Conservation (phyloP, 1,140 invertebrate species). For the Plodia interpunctella region DNA sequence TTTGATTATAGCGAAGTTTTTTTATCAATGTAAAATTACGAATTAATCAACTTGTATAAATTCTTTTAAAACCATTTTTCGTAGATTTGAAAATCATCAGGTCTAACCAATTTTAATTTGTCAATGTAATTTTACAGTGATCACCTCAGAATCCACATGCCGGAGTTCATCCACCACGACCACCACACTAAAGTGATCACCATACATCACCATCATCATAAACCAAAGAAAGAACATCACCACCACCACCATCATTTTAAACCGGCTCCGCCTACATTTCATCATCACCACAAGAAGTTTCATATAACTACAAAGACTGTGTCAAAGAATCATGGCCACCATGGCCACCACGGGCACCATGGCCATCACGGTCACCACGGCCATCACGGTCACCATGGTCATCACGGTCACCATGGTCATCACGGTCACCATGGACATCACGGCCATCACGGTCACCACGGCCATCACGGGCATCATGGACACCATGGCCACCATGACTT, state of each 20-base stretch:
- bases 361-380: conserved; percentile 17
- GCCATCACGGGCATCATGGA: conserved; percentile 34
- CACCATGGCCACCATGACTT: conserved; percentile 45
- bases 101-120: conserved; percentile 5
- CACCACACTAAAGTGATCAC: conserved; percentile 78
- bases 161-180: conserved; percentile 78
- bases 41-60: too few species aligned
- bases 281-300: conserved; percentile 52
- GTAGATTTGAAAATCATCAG: too few species aligned
- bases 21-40: too few species aligned
- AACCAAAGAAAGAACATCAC: conserved; percentile 69
- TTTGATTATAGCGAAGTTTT: too few species aligned
- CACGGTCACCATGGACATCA: conserved; percentile 45
- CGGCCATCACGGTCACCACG: conserved; percentile 48
- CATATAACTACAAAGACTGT: conserved; percentile 41
- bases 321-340: conserved; percentile 32
- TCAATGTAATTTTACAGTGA: conserved; percentile 63
- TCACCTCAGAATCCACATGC: conserved; percentile 77
- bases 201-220: conserved; percentile 74
- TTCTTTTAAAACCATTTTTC: too few species aligned
- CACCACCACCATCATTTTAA: conserved; percentile 68
- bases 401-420: conserved; percentile 8
- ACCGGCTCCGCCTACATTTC: conserved; percentile 43
- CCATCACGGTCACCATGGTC: conserved; percentile 16
- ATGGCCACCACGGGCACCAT: conserved; percentile 19